Evolutionary conservation across 2,888 invertebrate genomes (phyloP).

Genomic region (Drosophila austrosaltans): DNA sequence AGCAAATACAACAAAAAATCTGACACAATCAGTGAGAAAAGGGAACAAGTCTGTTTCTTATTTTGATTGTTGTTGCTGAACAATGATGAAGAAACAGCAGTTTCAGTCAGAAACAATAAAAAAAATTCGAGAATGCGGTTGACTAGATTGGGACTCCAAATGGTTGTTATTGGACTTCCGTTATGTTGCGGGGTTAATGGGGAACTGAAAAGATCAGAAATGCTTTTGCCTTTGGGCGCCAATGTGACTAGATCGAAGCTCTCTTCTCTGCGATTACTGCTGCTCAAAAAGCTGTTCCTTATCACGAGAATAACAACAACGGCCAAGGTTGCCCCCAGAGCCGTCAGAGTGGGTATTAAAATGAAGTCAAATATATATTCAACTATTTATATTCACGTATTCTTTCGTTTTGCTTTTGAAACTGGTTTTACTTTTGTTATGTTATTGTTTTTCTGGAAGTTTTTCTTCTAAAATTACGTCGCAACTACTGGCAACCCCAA

Average conservation of each 20-base stretch:
- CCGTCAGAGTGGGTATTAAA: constrained; percentile 4
- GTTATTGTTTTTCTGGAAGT: constrained; percentile 6
- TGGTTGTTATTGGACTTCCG: constrained; percentile 45
- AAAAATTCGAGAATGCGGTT: constrained; percentile 8
- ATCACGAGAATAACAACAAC: constrained; percentile 43
- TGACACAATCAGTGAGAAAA: constrained; percentile 7
- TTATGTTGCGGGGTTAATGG: constrained; percentile 47
- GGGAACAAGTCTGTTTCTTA: constrained; percentile 13
- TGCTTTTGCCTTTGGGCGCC: constrained; percentile 37
- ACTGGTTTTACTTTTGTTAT: constrained; percentile 50
- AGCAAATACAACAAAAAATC: background rate
- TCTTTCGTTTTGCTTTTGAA: constrained; percentile 30
- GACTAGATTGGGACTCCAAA: background rate
- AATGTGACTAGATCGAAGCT: constrained; percentile 38
- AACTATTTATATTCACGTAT: constrained; percentile 12
- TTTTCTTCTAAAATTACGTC: constrained; percentile 45
- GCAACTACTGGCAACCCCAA: constrained; percentile 9
- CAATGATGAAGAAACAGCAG: constrained; percentile 3
- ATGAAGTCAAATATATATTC: background rate
- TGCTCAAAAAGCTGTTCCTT: constrained; percentile 24
- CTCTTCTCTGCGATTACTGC: constrained; percentile 15
- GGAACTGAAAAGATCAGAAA: constrained; percentile 54
- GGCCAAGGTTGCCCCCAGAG: constrained; percentile 55
- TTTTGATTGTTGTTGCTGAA: background rate
- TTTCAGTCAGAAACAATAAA: constrained; percentile 10